phyloP scores from a whole-genome alignment of 2,113 vertebrate species.

The Triplophysa rosa region DNA sequence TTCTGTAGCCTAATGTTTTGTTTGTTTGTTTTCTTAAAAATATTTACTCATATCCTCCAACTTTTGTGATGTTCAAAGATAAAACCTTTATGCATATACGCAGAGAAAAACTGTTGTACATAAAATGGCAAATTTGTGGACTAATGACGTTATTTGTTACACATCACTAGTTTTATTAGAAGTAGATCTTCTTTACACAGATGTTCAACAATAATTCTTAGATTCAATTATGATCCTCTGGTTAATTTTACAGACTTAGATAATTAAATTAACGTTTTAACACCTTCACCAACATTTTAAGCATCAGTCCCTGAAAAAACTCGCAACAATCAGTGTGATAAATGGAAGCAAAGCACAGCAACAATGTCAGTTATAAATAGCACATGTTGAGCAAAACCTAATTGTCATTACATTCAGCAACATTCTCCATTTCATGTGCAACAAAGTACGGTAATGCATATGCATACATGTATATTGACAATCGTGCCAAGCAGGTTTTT shows the following conservation, averaged over 20 bases:
- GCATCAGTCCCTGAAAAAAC: too few relatives aligned
- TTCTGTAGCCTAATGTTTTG: slow-evolving; percentile 40
- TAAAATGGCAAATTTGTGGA: slow-evolving; percentile 4
- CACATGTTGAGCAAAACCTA: not conserved
- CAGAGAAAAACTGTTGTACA: not conserved
- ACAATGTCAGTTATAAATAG: not conserved
- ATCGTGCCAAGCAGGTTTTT: slow-evolving; percentile 38
- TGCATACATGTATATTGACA: slow-evolving; percentile 16
- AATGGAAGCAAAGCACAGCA: slow-evolving; percentile 9
- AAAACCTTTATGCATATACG: not conserved
- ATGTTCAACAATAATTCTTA: not conserved
- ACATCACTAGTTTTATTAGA: not conserved
- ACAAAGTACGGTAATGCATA: not conserved
- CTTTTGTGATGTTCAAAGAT: not conserved
- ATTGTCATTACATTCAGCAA: not conserved
- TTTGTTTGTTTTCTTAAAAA: not conserved
- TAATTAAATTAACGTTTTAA: not conserved
- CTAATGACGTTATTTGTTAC: not conserved
- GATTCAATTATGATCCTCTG: not conserved
- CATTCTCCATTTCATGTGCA: slow-evolving; percentile 12
- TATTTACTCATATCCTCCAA: slow-evolving; percentile 9
- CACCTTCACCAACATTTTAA: too few relatives aligned
- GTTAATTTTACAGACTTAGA: not conserved
- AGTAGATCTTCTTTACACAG: not conserved
- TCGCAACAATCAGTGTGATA: not conserved